Conservation (phyloP, 2,113 vertebrate species). For the Todiramphus saurophagus region DNA sequence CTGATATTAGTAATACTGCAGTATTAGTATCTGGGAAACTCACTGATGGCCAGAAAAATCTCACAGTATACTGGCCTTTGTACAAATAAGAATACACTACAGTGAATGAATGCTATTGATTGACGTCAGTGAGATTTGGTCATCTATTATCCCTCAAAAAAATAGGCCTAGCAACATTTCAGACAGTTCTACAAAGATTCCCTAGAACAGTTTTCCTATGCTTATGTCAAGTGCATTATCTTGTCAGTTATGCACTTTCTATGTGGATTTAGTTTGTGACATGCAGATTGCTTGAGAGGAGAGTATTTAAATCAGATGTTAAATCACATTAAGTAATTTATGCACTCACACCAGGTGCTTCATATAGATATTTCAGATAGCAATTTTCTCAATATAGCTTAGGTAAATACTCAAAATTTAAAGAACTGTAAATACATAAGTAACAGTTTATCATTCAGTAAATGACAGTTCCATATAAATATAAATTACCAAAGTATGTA, state of each 20-base stretch:
- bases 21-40: not conserved
- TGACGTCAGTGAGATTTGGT: not conserved
- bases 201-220: not conserved
- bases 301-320: slow-evolving; percentile 11
- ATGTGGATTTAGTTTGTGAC: not conserved
- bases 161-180: not conserved
- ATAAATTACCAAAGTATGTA: not conserved
- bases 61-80: not conserved
- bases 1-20: not conserved
- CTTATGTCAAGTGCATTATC: not conserved
- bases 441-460: not conserved
- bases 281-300: not conserved
- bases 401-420: not conserved
- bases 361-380: not conserved
- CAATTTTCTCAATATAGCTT: slow-evolving; percentile 21
- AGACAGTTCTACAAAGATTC: not conserved
- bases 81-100: not conserved
- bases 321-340: slow-evolving; percentile 6
- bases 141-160: not conserved
- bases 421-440: not conserved
- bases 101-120: too few species aligned
- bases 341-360: not conserved
- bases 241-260: not conserved
- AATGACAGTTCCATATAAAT: not conserved
- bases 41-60: not conserved